Evolutionary conservation across 2,888 invertebrate genomes (phyloP), one percentile per base, ranked within the genome.

Genomic region (Folsomia manolachei): DNA sequence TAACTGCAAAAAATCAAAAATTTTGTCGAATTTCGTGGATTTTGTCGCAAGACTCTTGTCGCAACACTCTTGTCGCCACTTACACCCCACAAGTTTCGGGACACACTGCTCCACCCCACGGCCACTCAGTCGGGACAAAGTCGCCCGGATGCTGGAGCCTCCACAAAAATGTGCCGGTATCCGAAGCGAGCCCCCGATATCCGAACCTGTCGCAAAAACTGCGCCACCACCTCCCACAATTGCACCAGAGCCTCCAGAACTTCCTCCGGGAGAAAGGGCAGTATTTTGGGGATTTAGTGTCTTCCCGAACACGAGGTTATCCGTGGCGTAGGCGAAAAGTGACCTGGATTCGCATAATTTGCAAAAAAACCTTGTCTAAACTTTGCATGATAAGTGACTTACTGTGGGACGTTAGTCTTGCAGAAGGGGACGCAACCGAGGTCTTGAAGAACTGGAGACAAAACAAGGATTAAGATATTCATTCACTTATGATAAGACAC

Each of bases 131-230:
- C 84, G 80, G 65, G 81, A 81, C 2, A 61, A 7, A 2, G 85
- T 84, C 4, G 84, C 83, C 75, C 85, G 85, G 14, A 86, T 77
- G 23, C 83, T 83, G 70, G 81, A 83, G 21, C 83, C 81, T 1
- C 86, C 86, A 82, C 84, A 84, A 79, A 84, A 83, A 73, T 83
- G 81, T n/a, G 84, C 82, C 0, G 86, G 86, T 51, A 84, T 83
- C 24, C 86, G 81, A n/a, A 85, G 82, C 63, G 85, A 85, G 52
- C 86, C 39, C 14, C 39, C 39, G 14, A 39, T 39, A 14, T 39
- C 39, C 7, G 39, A 39, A 9, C 39, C 39, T 14, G 14, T 39
- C 7, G 39, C 4, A 39, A 39, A 39, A 9, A 39, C 39, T 4
- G 39, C 39, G 4, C 39, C 39, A 39, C 39, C 14, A 9, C 39